These are phyloP conservation scores for Papilio machaon DNA, from an alignment of 1,140 invertebrate genomes.

Conservation along the genomic window DNA sequence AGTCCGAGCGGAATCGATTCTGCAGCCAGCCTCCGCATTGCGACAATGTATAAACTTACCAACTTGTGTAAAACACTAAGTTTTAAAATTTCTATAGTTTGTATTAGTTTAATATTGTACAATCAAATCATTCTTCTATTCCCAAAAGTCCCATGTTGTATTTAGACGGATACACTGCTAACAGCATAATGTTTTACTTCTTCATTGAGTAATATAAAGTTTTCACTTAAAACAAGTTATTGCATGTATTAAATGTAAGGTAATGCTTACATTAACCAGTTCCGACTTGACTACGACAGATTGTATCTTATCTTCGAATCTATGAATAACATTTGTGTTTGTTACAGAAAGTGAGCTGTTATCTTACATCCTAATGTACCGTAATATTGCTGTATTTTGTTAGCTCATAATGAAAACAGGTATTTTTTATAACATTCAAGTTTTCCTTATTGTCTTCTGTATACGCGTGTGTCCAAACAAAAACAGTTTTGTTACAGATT, in stretches of 20 bases:
- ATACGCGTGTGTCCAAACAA: not conserved
- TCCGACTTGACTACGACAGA: not conserved
- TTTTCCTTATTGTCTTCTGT: not conserved
- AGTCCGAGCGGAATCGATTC: not conserved
- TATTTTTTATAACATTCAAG: not conserved
- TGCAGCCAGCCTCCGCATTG: conserved; percentile 17
- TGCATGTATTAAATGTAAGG: not conserved
- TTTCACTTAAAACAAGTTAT: not conserved
- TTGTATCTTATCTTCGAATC: not conserved
- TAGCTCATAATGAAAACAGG: not conserved
- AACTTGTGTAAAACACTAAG: not conserved
- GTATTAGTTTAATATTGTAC: not conserved
- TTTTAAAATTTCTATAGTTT: not conserved
- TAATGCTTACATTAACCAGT: not conserved
- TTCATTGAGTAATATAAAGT: not conserved
- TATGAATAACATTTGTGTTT: not conserved
- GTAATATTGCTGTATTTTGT: no score
- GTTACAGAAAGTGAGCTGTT: not conserved
- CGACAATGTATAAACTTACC: not conserved
- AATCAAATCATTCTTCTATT: not conserved
- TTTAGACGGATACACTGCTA: not conserved
- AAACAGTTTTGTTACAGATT: not conserved
- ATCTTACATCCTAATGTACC: no score
- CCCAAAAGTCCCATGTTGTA: not conserved
- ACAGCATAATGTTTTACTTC: not conserved